These are phyloP conservation scores for Cairina moschata DNA, from an alignment of 2,113 vertebrate species.

Conservation along the genomic window DNA sequence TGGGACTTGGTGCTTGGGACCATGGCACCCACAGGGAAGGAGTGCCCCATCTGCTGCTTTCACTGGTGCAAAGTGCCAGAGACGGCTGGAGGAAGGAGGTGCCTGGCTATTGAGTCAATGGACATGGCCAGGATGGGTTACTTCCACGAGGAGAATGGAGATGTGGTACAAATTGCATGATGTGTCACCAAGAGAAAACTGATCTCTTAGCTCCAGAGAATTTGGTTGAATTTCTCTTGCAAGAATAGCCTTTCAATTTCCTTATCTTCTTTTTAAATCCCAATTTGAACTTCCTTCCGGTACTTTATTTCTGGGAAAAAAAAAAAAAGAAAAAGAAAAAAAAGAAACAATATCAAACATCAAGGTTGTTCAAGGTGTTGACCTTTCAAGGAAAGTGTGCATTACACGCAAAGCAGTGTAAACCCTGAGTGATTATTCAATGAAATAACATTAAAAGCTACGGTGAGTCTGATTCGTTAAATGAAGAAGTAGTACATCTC, in stretches of 20 bases:
- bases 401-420: background rate
- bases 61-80: no score
- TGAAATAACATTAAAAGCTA: slow-evolving; percentile 41
- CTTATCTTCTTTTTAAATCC: background rate
- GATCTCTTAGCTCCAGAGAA: background rate
- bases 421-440: background rate
- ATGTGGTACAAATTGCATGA: background rate
- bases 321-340: background rate
- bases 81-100: no score
- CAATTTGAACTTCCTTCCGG: background rate
- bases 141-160: background rate
- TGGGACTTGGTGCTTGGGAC: no score
- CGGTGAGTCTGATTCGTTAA: slow-evolving; percentile 39
- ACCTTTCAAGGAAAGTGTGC: background rate
- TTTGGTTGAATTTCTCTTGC: background rate
- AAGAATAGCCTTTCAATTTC: no score
- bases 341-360: background rate
- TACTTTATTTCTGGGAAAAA: background rate
- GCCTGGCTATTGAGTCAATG: no score
- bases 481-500: background rate
- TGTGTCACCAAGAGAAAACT: background rate
- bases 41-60: no score
- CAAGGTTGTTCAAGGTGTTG: background rate
- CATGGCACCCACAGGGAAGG: no score
- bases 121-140: no score